These are phyloP conservation scores for Leuciscus waleckii DNA, from an alignment of 2,797 vertebrate species.

Conservation along the genomic window DNA sequence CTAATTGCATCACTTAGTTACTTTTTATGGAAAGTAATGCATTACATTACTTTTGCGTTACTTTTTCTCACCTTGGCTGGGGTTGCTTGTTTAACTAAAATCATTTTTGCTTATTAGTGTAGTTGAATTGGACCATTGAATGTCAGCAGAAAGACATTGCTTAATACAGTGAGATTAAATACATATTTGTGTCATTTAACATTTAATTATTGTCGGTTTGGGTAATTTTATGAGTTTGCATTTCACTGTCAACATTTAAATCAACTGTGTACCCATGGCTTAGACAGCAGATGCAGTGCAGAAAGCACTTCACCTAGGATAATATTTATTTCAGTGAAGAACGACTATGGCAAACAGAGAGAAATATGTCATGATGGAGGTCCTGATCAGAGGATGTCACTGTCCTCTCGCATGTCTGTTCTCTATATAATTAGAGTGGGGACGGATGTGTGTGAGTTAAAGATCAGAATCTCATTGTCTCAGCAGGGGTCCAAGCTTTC, in stretches of 20 bases:
- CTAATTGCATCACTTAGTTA: neutral
- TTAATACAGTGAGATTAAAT: neutral
- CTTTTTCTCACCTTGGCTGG: no score
- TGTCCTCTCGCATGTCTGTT: neutral
- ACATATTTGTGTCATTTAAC: no score
- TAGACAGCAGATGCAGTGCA: slow-evolving; percentile 5
- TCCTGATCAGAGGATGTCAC: slow-evolving; percentile 20
- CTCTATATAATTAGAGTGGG: slow-evolving; percentile 25
- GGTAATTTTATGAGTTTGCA: no score
- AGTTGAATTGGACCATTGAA: no score
- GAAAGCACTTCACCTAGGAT: slow-evolving; percentile 6
- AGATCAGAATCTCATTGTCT: slow-evolving; percentile 58
- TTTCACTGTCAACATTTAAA: slow-evolving; percentile 25
- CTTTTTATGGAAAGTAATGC: no score
- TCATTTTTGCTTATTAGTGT: no score
- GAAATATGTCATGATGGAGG: slow-evolving; percentile 20
- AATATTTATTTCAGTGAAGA: slow-evolving; percentile 1
- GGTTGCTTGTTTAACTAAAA: no score
- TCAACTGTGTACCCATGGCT: slow-evolving; percentile 11
- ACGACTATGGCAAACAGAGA: neutral
- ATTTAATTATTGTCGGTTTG: no score
- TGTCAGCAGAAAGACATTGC: no score
- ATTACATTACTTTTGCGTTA: no score
- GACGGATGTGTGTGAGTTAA: slow-evolving; percentile 35
- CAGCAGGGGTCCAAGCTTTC: slow-evolving; percentile 42